phyloP scores from a whole-genome alignment of 2,888 invertebrate genomes.

The Pollenia angustigena region DNA sequence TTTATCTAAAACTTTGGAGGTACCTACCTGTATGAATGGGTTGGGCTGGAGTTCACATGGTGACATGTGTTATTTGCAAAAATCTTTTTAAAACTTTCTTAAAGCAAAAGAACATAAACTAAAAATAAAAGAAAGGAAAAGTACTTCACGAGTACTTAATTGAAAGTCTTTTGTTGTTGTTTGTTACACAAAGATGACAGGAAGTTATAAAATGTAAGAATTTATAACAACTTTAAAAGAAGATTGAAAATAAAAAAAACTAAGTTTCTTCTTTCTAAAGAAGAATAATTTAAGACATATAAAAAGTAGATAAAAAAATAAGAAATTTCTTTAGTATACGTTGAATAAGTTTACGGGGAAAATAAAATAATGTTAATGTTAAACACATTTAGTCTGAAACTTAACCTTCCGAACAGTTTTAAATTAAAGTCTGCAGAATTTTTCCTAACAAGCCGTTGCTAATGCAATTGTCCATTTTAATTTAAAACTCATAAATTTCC shows the following conservation, averaged over 20 bases:
- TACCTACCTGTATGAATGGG: neutral
- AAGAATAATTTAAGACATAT: too few relatives aligned
- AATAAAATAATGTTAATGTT: too few relatives aligned
- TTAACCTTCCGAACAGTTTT: too few relatives aligned
- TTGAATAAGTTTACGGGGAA: too few relatives aligned
- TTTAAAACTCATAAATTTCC: slow-evolving; percentile 26
- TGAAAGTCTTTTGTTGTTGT: slow-evolving; percentile 51
- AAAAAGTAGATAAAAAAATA: too few relatives aligned
- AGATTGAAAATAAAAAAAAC: neutral
- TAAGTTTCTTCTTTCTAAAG: neutral
- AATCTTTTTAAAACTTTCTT: slow-evolving; percentile 44
- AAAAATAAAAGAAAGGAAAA: slow-evolving; percentile 17
- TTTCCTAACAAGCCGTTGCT: neutral
- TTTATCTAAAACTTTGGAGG: slow-evolving; percentile 9
- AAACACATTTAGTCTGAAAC: too few relatives aligned
- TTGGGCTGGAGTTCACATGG: slow-evolving; percentile 3
- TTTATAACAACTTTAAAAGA: slow-evolving; percentile 7
- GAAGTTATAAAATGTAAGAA: slow-evolving; percentile 43
- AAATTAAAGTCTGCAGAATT: neutral
- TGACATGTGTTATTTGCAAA: slow-evolving; percentile 26
- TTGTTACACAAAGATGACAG: slow-evolving; percentile 31
- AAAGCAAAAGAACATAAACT: slow-evolving; percentile 9
- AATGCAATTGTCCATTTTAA: neutral
- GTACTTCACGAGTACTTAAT: slow-evolving; percentile 44
- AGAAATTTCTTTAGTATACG: too few relatives aligned